A percentile compares a stretch with the other conserved stretches of the same genome.
These are phyloP conservation scores for Lucilia cuprina DNA, from an alignment of 1,140 invertebrate species.

Conservation along the genomic window DNA sequence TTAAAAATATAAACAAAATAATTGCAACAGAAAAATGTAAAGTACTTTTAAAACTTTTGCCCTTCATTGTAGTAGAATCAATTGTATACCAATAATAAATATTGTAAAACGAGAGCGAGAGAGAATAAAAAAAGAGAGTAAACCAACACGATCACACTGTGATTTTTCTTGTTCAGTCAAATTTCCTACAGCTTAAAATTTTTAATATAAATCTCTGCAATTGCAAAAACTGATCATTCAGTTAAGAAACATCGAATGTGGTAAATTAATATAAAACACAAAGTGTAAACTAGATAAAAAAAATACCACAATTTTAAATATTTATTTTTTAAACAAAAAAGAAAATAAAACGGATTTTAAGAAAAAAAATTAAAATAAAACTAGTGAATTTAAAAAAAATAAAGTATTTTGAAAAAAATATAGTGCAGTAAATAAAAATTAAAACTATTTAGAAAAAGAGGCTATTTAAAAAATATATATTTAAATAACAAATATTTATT, in stretches of 20 bases:
- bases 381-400: slow-evolving; percentile 24
- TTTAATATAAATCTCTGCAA: slow-evolving; percentile 5
- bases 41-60: neutral
- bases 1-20: no score
- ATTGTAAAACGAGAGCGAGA: neutral
- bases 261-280: neutral
- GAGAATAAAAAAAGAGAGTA: no score
- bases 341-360: neutral
- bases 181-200: neutral
- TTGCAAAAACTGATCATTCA: neutral
- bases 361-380: slow-evolving; percentile 4
- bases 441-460: slow-evolving; percentile 38
- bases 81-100: no score
- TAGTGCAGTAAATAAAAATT: slow-evolving; percentile 15
- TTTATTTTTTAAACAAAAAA: neutral
- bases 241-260: slow-evolving; percentile 14
- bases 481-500: slow-evolving; percentile 23
- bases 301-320: slow-evolving; percentile 2
- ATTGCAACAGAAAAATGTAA: no score
- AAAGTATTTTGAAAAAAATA: slow-evolving; percentile 3
- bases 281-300: neutral
- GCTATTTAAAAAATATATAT: slow-evolving; percentile 36
- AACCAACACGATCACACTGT: neutral
- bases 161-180: neutral
- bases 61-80: neutral